Percentiles rank a stretch among this genome's conserved stretches.
Evolutionary conservation across 37 sponge, comb jelly and placozoan genomes (phyloP).

Genomic region (Beroe ovata): DNA sequence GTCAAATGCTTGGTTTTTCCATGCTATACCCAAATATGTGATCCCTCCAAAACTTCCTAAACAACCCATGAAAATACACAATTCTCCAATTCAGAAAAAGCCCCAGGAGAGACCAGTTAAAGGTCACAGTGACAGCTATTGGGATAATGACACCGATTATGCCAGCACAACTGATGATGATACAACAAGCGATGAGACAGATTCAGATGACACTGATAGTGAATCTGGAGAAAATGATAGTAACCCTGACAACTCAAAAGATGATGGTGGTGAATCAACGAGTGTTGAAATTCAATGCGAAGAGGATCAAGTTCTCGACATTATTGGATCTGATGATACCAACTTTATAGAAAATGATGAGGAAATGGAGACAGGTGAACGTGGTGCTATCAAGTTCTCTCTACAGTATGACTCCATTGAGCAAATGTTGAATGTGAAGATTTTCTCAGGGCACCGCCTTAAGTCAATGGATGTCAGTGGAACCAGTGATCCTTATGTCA

Average conservation of each 20-base stretch:
- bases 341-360: slow-evolving; percentile 11
- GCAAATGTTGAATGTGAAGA: slow-evolving; percentile 34
- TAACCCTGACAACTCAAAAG: neutral
- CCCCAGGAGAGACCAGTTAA: neutral
- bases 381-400: slow-evolving; percentile 38
- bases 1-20: slow-evolving; percentile 66
- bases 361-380: slow-evolving; percentile 57
- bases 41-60: slow-evolving; percentile 56
- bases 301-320: slow-evolving; percentile 47
- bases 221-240: neutral
- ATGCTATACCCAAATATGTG: slow-evolving; percentile 64
- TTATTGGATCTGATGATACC: slow-evolving; percentile 7
- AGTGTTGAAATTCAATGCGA: slow-evolving; percentile 35
- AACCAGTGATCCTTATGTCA: slow-evolving; percentile 64
- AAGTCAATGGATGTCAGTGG: slow-evolving; percentile 63
- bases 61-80: neutral
- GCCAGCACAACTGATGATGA: slow-evolving; percentile 6
- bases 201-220: slow-evolving; percentile 36
- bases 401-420: slow-evolving; percentile 60
- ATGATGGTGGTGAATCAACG: slow-evolving; percentile 24
- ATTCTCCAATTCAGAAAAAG: slow-evolving; percentile 21
- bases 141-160: slow-evolving; percentile 43
- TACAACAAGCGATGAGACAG: neutral
- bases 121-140: slow-evolving; percentile 2
- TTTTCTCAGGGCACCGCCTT: slow-evolving; percentile 39